Percentiles rank a stretch among this genome's conserved stretches.
Evolutionary conservation across 2,113 vertebrate genomes (phyloP).

Genomic region (Ictidomys tridecemlineatus): DNA sequence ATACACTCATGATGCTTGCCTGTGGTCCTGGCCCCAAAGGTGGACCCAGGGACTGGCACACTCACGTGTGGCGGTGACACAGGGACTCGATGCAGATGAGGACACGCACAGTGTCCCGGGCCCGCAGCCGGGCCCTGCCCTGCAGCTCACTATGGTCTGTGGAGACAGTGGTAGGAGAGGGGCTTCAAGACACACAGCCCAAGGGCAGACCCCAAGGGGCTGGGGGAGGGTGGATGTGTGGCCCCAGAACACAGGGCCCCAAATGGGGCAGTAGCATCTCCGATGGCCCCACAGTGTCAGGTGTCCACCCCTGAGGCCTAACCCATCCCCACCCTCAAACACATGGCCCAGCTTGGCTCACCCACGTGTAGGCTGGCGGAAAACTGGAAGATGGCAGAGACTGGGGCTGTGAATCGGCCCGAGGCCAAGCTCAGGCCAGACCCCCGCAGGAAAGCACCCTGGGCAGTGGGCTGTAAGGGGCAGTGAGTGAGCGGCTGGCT

Average conservation of each 20-base stretch:
- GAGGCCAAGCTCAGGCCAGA: conserved; percentile 93
- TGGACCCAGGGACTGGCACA: neutral
- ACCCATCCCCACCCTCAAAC: neutral
- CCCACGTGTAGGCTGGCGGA: conserved; percentile 95
- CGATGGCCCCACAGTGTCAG: neutral
- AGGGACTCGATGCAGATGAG: conserved; percentile 97
- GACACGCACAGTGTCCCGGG: conserved; percentile 92
- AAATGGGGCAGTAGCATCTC: neutral
- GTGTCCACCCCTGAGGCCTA: neutral
- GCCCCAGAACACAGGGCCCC: neutral
- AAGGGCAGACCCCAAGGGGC: neutral
- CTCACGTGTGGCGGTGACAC: conserved; percentile 95
- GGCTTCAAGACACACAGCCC: neutral
- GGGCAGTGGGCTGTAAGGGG: conserved; percentile 90
- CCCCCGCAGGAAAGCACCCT: conserved; percentile 95
- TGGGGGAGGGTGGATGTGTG: neutral
- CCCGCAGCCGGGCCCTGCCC: conserved; percentile 91
- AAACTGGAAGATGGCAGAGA: conserved; percentile 97
- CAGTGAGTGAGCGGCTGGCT: rapidly evolving
- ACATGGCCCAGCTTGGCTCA: conserved; percentile 82
- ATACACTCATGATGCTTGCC: neutral
- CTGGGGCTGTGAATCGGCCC: conserved; percentile 94
- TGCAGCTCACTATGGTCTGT: conserved; percentile 95
- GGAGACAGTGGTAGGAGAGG: neutral
- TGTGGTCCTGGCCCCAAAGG: neutral